These are phyloP conservation scores for Suncus etruscus DNA, from an alignment of 2,113 vertebrate species.

Conservation along the genomic window DNA sequence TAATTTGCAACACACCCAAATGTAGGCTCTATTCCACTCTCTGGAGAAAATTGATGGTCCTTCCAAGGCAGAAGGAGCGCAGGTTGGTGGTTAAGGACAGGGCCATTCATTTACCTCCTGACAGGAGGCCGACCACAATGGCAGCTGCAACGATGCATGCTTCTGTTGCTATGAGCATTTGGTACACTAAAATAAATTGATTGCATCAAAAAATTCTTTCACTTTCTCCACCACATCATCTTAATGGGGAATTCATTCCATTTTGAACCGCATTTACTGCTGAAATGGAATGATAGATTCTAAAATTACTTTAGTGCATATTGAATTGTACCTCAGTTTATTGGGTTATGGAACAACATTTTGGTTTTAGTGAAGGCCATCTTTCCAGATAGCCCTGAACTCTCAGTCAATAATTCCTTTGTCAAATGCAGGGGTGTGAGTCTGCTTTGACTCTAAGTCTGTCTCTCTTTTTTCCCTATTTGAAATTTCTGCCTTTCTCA, in stretches of 20 bases:
- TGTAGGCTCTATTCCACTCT: not conserved
- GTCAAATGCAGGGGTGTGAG: not conserved
- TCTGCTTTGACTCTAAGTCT: not conserved
- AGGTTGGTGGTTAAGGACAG: conserved; percentile 10
- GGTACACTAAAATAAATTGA: conserved; percentile 72
- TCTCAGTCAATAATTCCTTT: not conserved
- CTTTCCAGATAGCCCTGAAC: conserved; percentile 35
- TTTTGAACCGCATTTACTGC: conserved; percentile 29
- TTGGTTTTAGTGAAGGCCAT: conserved; percentile 34
- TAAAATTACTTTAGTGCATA: conserved; percentile 35
- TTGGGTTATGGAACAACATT: conserved; percentile 53
- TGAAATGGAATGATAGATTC: conserved; percentile 53
- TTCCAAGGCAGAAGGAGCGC: not conserved
- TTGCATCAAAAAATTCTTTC: conserved; percentile 25
- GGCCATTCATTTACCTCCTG: conserved; percentile 22
- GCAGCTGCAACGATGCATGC: not conserved
- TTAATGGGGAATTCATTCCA: conserved; percentile 55
- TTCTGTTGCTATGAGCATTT: conserved; percentile 19
- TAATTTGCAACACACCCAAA: conserved; percentile 50
- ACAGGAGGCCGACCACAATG: conserved; percentile 44
- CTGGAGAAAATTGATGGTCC: conserved; percentile 17
- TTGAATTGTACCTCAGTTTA: conserved; percentile 34
- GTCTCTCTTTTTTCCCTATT: not conserved
- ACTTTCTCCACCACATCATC: conserved; percentile 53
- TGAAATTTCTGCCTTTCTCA: conserved; percentile 23